These are phyloP conservation scores for Anolis apletophallus DNA, from an alignment of 2,797 vertebrate genomes.

Conservation along the genomic window DNA sequence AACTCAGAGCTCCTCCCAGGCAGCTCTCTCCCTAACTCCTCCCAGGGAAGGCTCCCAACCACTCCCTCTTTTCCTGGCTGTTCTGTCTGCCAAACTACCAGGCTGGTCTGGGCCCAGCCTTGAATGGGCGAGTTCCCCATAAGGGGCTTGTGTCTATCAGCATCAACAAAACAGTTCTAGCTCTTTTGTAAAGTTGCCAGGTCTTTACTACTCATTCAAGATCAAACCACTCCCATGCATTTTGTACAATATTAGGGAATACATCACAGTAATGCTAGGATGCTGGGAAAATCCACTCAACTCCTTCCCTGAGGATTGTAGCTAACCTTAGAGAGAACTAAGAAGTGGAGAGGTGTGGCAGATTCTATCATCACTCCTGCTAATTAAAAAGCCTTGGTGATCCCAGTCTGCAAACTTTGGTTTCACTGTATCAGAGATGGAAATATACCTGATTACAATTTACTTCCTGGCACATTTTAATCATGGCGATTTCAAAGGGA, in stretches of 20 bases:
- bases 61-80: too few relatives aligned
- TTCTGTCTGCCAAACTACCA: too few relatives aligned
- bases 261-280: neutral
- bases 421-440: neutral
- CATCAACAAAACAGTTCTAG: neutral
- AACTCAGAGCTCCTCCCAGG: too few relatives aligned
- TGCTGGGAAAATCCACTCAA: neutral
- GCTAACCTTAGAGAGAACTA: neutral
- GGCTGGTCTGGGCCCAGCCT: too few relatives aligned
- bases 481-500: neutral
- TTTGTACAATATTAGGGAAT: neutral
- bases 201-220: neutral
- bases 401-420: neutral
- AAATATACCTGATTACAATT: neutral
- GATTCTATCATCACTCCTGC: neutral
- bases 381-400: neutral
- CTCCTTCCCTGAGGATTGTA: neutral
- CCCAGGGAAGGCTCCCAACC: too few relatives aligned
- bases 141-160: neutral
- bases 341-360: neutral
- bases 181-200: neutral
- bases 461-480: neutral
- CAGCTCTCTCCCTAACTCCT: too few relatives aligned
- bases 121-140: too few relatives aligned
- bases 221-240: neutral